Evolutionary conservation across 2,797 vertebrate species (phyloP), one percentile per base, ranked within the genome.

Genomic region (Cygnus olor): DNA sequence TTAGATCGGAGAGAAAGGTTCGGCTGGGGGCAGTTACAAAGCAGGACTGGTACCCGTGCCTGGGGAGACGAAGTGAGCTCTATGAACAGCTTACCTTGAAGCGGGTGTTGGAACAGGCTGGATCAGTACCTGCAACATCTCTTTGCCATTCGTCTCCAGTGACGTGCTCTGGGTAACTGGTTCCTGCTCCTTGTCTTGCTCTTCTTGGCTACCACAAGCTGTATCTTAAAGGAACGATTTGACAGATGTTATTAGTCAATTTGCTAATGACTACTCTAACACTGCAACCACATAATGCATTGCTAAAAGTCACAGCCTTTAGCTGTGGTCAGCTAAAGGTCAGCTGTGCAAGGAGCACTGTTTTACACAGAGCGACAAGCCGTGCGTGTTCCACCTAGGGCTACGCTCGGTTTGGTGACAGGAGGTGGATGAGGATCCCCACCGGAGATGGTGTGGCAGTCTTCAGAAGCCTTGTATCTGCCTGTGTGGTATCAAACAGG

Each of bases 331-430:
- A 53, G 51, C 51, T 28, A 27, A 10, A 53, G 51, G 24, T 12
- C 25, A 22, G 79, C 80, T 57, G 88, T 2, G 3, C 1, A 0
- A 49, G 73, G 51, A 73, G 10, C 10, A 2, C 9, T 2, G 73
- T 1, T 34, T 49, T 49, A 14, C 6, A 3, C 8, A 8, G 54
- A 11, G 24, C 32, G 28, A 9, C 18, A 2, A 14, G 40, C 0
- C 3, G 49, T 5, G 9, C 0, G 1, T 2, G 6, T 19, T 32
- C 54, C 5, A 1, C 64, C 45, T 2, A 0, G 14, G 45, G 49
- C n/a, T 1, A 0, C 32, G 32, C 25, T 14, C 5, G 1, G 36
- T 32, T 17, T 47, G 81, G 44, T 21, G 63, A 20, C 0, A 0
- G 57, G 9, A 49, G 42, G 24, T 3, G 14, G 76, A 22, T 18